Conservation (phyloP, 2,113 vertebrate species). For the Oryzias melastigma region DNA sequence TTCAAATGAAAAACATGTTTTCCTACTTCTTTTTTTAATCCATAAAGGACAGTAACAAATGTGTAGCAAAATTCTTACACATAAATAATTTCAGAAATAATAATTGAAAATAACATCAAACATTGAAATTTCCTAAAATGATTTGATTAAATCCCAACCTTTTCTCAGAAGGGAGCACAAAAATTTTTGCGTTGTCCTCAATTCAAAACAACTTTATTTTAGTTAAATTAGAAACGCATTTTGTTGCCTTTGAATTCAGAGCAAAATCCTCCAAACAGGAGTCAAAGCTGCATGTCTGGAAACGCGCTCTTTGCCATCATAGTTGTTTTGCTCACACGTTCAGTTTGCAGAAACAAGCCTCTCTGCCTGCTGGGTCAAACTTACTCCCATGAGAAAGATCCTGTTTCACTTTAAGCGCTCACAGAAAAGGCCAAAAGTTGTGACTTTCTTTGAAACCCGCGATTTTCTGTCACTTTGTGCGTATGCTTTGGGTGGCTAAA, state of each 20-base stretch:
- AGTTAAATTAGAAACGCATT: too few species aligned
- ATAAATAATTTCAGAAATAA: too few species aligned
- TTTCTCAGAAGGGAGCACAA: too few species aligned
- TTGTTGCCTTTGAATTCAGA: slow-evolving; percentile 22
- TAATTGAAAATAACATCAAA: too few species aligned
- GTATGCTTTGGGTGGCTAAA: slow-evolving; percentile 99
- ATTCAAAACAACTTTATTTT: too few species aligned
- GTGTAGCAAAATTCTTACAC: background rate
- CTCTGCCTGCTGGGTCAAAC: slow-evolving; percentile 60
- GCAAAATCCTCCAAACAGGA: slow-evolving; percentile 20
- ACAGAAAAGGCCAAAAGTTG: slow-evolving; percentile 85
- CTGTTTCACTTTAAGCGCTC: slow-evolving; percentile 33
- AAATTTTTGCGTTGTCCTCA: too few species aligned
- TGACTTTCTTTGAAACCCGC: slow-evolving; percentile 88
- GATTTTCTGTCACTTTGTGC: slow-evolving; percentile 95
- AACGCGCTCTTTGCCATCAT: slow-evolving; percentile 61
- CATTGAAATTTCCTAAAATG: too few species aligned
- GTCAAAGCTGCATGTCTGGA: slow-evolving; percentile 50
- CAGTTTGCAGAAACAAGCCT: slow-evolving; percentile 33
- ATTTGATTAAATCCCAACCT: too few species aligned
- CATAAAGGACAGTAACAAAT: background rate
- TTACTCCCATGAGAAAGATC: slow-evolving; percentile 40
- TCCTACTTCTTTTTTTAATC: background rate
- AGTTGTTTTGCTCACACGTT: slow-evolving; percentile 44
- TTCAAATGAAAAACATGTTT: background rate